Base-by-base conservation (phyloP, 37 sponge, comb jelly and placozoan genomes). In the Amphimedon queenslandica region DNA sequence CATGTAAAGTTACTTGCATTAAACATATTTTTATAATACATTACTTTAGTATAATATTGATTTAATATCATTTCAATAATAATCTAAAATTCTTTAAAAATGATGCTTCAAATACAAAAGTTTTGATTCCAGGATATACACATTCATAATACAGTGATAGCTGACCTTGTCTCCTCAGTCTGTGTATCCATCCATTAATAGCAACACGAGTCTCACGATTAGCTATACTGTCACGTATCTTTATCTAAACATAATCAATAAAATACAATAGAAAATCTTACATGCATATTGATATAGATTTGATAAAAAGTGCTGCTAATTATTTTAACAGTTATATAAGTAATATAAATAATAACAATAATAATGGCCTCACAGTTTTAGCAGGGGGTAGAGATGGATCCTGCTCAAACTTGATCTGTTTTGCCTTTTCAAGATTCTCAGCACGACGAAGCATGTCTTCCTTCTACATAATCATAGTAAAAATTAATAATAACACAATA, bases 181-280 rank as follows among this genome's bases (percentile, higher is more conserved):
- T 43, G 60, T 94, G 96, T 0, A 92, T 93, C 99, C 99, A 99
- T 6, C 93, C 99, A 57, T 67, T 77, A 25, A 94, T 85, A n/a
- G 63, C 69, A 3, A 93, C 82, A 67, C 92, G 56, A 58, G 76
- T 40, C 16, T 40, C 81, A n/a, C 86, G 61, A 41, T 82, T 38
- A 16, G 30, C 42, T 23, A 23, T 67, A 41, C 55, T 68, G 51
- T 84, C 96, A 0, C 83, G 21, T 29, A 93, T 89, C 77, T 93
- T 93, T 40, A 85, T 79, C 75, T 81, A 27, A 20, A n/a, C 8
- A 6, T 13, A 60, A 47, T 18, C 13, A 47, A 47, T 8, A 47
- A 47, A 18, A 47, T 18, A 47, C 53, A 47, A 47, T 18, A 18
- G 53, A 13, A 47, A 47, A 13, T 47, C 8, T 47, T 47, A 47